Conservation (phyloP, 2,113 vertebrate genomes). For the Actinemys pallida region DNA sequence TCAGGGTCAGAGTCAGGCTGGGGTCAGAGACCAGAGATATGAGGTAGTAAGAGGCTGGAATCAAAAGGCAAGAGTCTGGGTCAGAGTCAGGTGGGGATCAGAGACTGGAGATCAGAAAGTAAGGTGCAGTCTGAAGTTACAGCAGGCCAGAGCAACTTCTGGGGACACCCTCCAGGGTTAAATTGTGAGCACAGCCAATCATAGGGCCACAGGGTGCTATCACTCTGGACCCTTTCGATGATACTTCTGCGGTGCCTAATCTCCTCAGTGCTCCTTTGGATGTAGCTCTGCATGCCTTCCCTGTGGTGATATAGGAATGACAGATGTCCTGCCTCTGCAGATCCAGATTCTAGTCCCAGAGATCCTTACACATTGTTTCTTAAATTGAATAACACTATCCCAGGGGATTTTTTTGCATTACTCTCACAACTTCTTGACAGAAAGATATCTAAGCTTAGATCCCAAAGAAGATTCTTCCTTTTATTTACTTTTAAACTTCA, state of each 20-base stretch:
- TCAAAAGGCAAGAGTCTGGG: neutral
- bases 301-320: too few relatives aligned
- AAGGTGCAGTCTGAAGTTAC: neutral
- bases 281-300: neutral
- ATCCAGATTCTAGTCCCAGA: neutral
- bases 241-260: neutral
- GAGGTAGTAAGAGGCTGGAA: neutral
- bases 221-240: neutral
- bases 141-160: neutral
- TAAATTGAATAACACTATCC: neutral
- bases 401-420: neutral
- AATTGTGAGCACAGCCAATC: neutral
- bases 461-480: neutral
- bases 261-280: neutral
- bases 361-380: neutral
- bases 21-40: neutral
- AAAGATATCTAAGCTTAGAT: neutral
- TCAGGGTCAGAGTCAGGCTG: too few relatives aligned
- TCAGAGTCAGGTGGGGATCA: neutral
- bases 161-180: neutral
- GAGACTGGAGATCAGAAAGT: neutral
- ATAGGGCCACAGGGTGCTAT: neutral
- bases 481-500: neutral
- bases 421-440: neutral
- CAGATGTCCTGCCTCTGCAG: neutral